Conservation (phyloP, 2,797 vertebrate genomes). For the Diglossa cyanea region DNA sequence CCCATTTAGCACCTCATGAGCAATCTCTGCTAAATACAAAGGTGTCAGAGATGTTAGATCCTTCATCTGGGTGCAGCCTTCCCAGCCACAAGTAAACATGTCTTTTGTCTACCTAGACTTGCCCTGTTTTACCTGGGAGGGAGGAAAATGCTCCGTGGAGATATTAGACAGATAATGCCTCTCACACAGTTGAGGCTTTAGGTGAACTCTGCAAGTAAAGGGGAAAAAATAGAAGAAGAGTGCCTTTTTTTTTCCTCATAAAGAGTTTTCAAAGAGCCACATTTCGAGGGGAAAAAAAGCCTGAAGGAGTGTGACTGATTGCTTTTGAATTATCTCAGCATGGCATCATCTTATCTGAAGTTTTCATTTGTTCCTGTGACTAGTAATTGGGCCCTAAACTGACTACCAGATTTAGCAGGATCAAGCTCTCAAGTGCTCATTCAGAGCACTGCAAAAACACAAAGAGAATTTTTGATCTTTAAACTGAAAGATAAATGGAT, state of each 20-base stretch:
- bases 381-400: constrained; percentile 27
- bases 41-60: background rate
- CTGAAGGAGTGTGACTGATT: background rate
- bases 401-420: constrained; percentile 13
- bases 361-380: background rate
- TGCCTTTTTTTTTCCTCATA: background rate
- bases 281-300: background rate
- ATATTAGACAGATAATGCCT: background rate
- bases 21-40: background rate
- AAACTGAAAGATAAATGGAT: constrained; percentile 31
- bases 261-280: background rate
- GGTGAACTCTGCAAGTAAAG: background rate
- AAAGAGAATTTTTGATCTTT: constrained; percentile 10
- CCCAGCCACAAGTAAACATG: background rate
- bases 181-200: background rate
- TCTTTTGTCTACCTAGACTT: background rate
- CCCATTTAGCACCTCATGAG: background rate
- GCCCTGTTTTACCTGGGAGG: background rate
- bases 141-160: background rate
- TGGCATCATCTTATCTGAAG: background rate
- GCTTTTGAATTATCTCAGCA: constrained; percentile 39
- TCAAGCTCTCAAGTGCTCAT: constrained; percentile 35
- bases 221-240: background rate
- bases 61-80: background rate
- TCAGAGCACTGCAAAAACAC: constrained; percentile 20